Evolutionary conservation across 2,888 invertebrate genomes (phyloP), one percentile per base, ranked within the genome.

Genomic region (Ectobius pallidus): DNA sequence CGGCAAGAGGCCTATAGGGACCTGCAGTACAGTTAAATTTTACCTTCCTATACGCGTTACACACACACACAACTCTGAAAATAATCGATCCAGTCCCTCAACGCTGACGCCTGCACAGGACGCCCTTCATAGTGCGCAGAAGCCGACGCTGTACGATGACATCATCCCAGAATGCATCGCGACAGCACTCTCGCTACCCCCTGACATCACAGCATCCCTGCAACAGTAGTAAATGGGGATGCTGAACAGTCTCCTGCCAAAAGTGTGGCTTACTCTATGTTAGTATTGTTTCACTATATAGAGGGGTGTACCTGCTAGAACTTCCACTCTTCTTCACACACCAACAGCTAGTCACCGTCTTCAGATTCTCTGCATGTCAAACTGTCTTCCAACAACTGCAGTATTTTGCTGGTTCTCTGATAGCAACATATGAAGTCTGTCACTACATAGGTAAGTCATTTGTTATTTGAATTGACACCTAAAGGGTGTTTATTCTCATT

Each of bases 81-180:
- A 58, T 58, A 58, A 58, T 58, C 58, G 58, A 58, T 58, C 58
- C n/a, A 11, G 7, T 11, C 34, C 32, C 30, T 58, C 30, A n/a
- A 58, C 14, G 30, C n/a, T 25, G 58, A 46, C 46, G 46, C 46
- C 46, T 46, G n/a, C n/a, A 46, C n/a, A n/a, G 46, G 46, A 58
- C 58, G 58, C 27, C 34, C 62, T 34, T n/a, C n/a, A 34, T 34
- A 7, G 34, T 14, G 68, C 72, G 72, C 72, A 55, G 68, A 32
- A 68, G 72, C 69, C 72, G 72, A 69, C 72, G 72, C 68, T 49
- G 30, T 20, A 22, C 58, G 61, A 72, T 72, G 67, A 72, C 72
- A 68, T 72, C 72, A 72, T 72, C 72, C 68, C 72, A 72, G 69
- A 69, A 72, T 68, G n/a, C 72, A 68, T 42, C 14, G 39, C 58